Base-by-base conservation (phyloP, 2,888 invertebrate genomes). In the Hypercompe scribonia region DNA sequence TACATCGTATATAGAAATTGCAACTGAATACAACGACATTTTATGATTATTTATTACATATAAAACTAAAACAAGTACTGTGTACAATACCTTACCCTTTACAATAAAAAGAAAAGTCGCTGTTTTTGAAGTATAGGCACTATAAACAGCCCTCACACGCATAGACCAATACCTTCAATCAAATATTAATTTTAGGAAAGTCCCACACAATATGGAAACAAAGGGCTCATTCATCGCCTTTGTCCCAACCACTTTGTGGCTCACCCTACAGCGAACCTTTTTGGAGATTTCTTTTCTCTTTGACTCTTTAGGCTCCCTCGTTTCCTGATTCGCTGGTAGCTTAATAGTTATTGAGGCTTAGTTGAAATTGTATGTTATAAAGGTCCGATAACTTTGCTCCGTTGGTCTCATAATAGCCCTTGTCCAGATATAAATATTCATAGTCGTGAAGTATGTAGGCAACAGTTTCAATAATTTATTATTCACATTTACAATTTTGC, bases 151-250 rank as follows among this genome's bases (percentile, higher is more conserved):
- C 66, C 34, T 67, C 66, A 34, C 31, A 65, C 65, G 50, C 33
- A 67, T 70, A 71, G n/a, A 77, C 78, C 86, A 86, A 88, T 88
- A 88, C 88, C 86, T 88, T 87, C 87, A 89, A 90, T 92, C 85
- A 87, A 90, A 90, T 89, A 91, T 89, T 90, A 91, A 92, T 92
- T 90, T 88, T 77, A 65, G 74, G 75, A 81, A 85, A 87, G 80
- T 87, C 78, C 75, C 72, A 86, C 87, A 87, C 86, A 88, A 86
- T 85, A 86, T 82, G 86, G 90, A 91, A 92, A 92, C 92, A 92
- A 92, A 91, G 84, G 82, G 76, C 73, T 82, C 74, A 81, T 87
- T 87, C 83, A 79, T 73, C 72, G 81, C 79, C 88, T 92, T 92
- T 91, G 88, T 90, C 84, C 80, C 79, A 84, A 83, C 85, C 82